Percentiles rank a stretch among this genome's conserved stretches.
These are phyloP conservation scores for Rhinoptilus africanus DNA, from an alignment of 2,113 vertebrate genomes.

Conservation along the genomic window DNA sequence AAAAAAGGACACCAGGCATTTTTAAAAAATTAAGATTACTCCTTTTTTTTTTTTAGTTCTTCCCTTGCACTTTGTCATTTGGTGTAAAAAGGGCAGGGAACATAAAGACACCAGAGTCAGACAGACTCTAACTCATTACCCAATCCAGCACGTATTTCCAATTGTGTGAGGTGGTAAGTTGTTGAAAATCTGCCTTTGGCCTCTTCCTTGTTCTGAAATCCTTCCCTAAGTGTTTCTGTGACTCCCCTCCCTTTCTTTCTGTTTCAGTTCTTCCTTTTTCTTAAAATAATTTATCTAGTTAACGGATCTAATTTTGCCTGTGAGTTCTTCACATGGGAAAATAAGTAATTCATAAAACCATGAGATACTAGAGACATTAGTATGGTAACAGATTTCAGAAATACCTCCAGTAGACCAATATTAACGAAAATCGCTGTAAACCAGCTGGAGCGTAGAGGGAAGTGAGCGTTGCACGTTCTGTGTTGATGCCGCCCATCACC, in stretches of 20 bases:
- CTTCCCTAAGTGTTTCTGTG: background rate
- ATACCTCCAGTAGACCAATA: background rate
- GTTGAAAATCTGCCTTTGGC: background rate
- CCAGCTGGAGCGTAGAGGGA: background rate
- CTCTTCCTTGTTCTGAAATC: background rate
- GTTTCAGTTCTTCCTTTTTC: background rate
- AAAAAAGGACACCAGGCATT: accelerated
- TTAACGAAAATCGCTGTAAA: background rate
- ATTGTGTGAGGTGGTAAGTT: background rate
- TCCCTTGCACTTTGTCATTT: background rate
- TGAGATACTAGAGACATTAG: background rate
- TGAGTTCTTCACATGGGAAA: background rate
- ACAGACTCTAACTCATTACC: background rate
- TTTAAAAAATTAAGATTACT: background rate
- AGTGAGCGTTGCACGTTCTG: accelerated
- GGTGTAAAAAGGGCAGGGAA: background rate
- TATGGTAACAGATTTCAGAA: background rate
- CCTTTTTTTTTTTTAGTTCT: background rate
- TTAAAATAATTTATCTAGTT: background rate
- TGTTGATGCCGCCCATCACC: background rate
- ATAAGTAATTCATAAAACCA: background rate
- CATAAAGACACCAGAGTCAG: background rate
- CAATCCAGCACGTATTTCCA: background rate
- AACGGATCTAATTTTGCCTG: background rate
- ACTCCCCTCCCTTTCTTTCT: background rate